phyloP scores from a whole-genome alignment of 2,888 invertebrate genomes.

The Eupithecia vulgata region DNA sequence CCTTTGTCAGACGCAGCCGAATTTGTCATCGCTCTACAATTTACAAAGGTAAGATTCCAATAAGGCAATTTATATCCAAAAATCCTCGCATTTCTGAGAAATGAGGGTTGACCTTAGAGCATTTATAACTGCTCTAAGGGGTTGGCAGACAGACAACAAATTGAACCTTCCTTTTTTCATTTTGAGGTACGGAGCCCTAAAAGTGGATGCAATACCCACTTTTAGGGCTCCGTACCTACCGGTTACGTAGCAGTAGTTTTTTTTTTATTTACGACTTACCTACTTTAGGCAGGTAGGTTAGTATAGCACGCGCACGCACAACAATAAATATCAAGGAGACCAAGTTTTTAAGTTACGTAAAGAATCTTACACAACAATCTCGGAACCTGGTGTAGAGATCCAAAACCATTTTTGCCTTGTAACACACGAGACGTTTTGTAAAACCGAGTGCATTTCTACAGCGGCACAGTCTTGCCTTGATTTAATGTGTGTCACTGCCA shows the following conservation, averaged over 20 bases:
- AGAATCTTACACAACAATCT: not conserved
- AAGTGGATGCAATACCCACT: too few relatives aligned
- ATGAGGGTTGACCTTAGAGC: too few relatives aligned
- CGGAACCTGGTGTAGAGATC: not conserved
- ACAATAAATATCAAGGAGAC: constrained; percentile 16
- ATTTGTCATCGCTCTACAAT: not conserved
- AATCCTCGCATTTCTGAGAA: too few relatives aligned
- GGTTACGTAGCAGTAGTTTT: too few relatives aligned
- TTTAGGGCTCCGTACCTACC: too few relatives aligned
- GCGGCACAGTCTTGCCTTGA: not conserved
- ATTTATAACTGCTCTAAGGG: too few relatives aligned
- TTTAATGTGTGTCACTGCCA: not conserved
- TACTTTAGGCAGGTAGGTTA: not conserved
- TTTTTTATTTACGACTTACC: too few relatives aligned
- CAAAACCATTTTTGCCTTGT: not conserved
- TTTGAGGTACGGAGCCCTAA: too few relatives aligned
- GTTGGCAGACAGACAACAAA: too few relatives aligned
- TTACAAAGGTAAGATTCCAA: not conserved
- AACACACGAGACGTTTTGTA: not conserved
- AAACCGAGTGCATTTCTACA: not conserved
- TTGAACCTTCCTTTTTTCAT: too few relatives aligned
- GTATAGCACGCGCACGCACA: constrained; percentile 7
- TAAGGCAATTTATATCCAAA: too few relatives aligned
- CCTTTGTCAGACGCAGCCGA: constrained; percentile 17
- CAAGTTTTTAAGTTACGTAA: constrained; percentile 16